Base-by-base conservation (phyloP, 2,113 vertebrate genomes). In the Paratilapia polleni region DNA sequence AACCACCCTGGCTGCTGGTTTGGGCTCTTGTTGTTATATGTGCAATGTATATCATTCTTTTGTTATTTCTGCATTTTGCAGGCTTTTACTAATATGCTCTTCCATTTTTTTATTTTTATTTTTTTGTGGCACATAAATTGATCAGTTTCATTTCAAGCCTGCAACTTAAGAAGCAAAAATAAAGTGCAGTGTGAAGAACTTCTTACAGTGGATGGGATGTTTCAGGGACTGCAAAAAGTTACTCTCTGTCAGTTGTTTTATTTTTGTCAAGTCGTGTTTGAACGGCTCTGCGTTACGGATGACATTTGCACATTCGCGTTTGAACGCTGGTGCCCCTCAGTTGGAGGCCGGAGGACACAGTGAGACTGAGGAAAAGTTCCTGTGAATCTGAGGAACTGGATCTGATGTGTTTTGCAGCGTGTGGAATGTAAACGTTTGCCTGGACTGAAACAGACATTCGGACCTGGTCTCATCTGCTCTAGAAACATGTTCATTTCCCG, bases 41-140 rank as follows among this genome's bases (percentile, higher is more conserved):
- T 97, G 97, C 97, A 98, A 97, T 98, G 92, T 24, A 59, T 77
- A 26, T 60, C 5, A 76, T 95, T 92, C 92, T 95, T 91, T 92
- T 87, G 59, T 66, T 89, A 2, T 86, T 95, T 94, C 70, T 68
- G 95, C 95, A 92, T 96, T 78, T 82, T 80, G 79, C 89, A 88
- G 86, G 62, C 80, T 91, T 91, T 88, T n/a, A 52, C 77, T 77
- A 43, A 77, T 77, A 70, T 12, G 84, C 66, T 80, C 52, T 73
- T 63, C 31, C 24, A 14, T 83, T 24, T 20, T 8, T 15, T 68
- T 26, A 47, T 73, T 10, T n/a, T 8, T 57, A 34, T 34, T 70
- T 26, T 70, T 52, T 73, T 52, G 43, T 31, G 43, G 66, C 47
- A 73, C 43, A 73, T 73, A 73, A 73, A 73, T 26, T 31, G 66